Evolutionary conservation across 2,888 invertebrate species (phyloP).

Genomic region (Argyra leucocephala): DNA sequence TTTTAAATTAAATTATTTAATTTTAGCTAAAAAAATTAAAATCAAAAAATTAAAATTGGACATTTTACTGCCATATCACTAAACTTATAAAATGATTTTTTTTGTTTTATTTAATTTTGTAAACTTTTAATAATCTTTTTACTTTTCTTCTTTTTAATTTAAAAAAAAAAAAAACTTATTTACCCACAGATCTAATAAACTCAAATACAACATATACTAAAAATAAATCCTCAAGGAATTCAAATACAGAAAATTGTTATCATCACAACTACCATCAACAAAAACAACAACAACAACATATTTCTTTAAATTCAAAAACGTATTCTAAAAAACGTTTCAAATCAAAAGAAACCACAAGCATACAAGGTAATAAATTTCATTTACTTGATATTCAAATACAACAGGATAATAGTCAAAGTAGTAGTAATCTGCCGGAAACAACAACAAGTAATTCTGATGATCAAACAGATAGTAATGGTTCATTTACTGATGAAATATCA

Average conservation of each 20-base stretch:
- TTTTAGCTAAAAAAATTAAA: no score
- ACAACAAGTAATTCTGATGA: constrained; percentile 41
- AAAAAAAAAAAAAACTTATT: no score
- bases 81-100: no score
- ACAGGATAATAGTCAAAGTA: constrained; percentile 40
- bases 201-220: neutral
- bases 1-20: no score
- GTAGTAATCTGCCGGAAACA: constrained; percentile 40
- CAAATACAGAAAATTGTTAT: neutral
- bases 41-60: no score
- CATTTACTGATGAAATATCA: constrained; percentile 38
- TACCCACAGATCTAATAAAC: neutral
- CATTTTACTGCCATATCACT: no score
- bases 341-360: constrained; percentile 13
- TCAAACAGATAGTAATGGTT: constrained; percentile 36
- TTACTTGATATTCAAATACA: constrained; percentile 20
- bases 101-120: no score
- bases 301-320: neutral
- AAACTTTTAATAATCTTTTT: no score
- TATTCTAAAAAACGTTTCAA: constrained; percentile 1
- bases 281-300: constrained; percentile 21
- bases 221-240: neutral
- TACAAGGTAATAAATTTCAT: constrained; percentile 23
- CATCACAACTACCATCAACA: constrained; percentile 30
- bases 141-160: no score